Percentiles rank a stretch among this genome's conserved stretches.
Conservation (phyloP, 2,113 vertebrate species). For the Girardinichthys multiradiatus region DNA sequence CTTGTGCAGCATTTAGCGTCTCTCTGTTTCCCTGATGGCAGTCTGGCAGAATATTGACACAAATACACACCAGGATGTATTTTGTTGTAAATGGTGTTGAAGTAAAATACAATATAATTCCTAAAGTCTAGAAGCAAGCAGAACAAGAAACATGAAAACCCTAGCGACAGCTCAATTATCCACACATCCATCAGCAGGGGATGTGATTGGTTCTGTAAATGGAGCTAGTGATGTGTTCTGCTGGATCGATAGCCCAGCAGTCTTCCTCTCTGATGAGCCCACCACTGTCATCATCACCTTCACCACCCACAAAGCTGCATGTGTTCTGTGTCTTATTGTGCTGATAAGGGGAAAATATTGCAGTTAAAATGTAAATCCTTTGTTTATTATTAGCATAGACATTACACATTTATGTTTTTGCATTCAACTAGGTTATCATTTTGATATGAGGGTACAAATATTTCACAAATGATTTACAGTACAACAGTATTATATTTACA, state of each 20-base stretch:
- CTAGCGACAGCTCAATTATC: conserved; percentile 80
- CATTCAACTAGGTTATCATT: no score
- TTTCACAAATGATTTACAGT: no score
- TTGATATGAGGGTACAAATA: no score
- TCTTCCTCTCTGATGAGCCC: conserved; percentile 61
- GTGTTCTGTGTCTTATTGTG: conserved; percentile 49
- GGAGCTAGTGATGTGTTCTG: conserved; percentile 68
- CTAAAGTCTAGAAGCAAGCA: conserved; percentile 52
- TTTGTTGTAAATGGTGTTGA: conserved; percentile 69
- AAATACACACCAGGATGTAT: conserved; percentile 73
- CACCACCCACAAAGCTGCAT: conserved; percentile 44
- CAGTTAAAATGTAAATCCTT: conserved; percentile 5
- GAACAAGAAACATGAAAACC: conserved; percentile 72
- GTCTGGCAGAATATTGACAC: conserved; percentile 72
- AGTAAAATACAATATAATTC: conserved; percentile 78
- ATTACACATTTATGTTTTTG: not conserved
- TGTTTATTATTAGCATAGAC: conserved; percentile 8
- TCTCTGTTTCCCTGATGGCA: conserved; percentile 59
- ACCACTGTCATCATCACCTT: conserved; percentile 50
- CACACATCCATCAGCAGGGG: conserved; percentile 75
- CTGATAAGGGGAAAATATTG: conserved; percentile 42
- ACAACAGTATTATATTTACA: no score
- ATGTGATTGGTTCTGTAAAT: conserved; percentile 75
- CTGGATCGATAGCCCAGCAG: conserved; percentile 76
- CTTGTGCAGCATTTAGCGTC: conserved; percentile 52